Evolutionary conservation across 2,888 invertebrate species (phyloP), one percentile per base, ranked within the genome.

Genomic region (Folsomia manolachei): DNA sequence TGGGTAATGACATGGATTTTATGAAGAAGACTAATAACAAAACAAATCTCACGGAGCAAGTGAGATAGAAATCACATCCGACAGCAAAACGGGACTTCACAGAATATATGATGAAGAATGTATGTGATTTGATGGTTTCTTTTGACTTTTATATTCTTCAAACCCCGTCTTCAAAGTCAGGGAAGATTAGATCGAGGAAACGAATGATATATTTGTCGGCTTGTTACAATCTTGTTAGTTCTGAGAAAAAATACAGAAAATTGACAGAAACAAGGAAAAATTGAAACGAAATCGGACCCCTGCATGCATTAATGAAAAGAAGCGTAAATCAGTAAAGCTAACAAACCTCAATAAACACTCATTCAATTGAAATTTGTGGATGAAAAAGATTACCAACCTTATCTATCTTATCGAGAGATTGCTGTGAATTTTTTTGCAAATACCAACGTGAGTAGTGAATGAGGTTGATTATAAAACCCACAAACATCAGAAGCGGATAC

Each of bases 1-100:
- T 56, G 56, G 56, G n/a, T 56, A 56, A 56, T 56, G 56, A 56
- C 56, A 56, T 56, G 56, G n/a, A 56, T 19, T 39, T 39, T 56
- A 56, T 19, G n/a, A 56, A 56, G 56, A 56, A 56, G 18, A 21
- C 7, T 56, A 56, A 56, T 56, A 56, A 56, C 19, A 56, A 4
- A 19, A 21, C 56, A 18, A 21, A 56, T 19, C n/a, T 7, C 21
- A 19, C 7, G 18, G 39, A 39, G 39, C 7, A 56, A 56, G 19
- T 19, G 18, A 4, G 56, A 56, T 56, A 18, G 19, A 56, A 56
- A 56, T 56, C 21, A 56, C 56, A 56, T 56, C 11, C 7, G n/a
- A 56, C n/a, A 14, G 7, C 56, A 56, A 56, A 56, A 56, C 56
- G 56, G 56, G 56, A 56, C 56, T 56, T 56, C 7, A 56, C 7